Percentiles rank a stretch among this genome's conserved stretches.
Evolutionary conservation across 2,113 vertebrate genomes (phyloP).

Genomic region (Oriolus oriolus): DNA sequence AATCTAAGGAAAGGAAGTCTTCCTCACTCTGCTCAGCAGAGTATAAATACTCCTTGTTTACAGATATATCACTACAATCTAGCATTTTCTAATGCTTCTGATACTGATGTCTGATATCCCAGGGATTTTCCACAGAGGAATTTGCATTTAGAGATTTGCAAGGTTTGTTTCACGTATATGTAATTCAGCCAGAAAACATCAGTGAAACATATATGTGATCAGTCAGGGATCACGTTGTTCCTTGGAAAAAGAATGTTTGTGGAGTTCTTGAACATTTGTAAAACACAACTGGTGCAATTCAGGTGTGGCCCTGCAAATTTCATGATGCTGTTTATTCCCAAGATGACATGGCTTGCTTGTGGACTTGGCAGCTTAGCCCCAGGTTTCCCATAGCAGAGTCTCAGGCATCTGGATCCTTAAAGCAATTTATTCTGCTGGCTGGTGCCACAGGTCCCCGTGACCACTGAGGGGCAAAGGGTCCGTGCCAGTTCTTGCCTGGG

Average conservation of each 20-base stretch:
- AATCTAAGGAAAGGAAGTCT: neutral
- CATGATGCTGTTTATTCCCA: neutral
- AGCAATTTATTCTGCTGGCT: neutral
- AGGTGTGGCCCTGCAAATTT: neutral
- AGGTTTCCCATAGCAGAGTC: neutral
- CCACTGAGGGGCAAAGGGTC: neutral
- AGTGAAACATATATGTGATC: neutral
- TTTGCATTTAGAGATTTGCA: neutral
- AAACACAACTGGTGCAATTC: neutral
- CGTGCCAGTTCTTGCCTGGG: neutral
- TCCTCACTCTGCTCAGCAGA: neutral
- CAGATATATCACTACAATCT: neutral
- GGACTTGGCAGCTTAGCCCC: neutral
- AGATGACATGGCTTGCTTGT: neutral
- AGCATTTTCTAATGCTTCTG: neutral
- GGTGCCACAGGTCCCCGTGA: neutral
- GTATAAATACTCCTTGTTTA: neutral
- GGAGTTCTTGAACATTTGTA: neutral
- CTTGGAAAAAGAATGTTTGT: neutral
- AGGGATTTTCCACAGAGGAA: neutral
- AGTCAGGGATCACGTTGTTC: accelerated
- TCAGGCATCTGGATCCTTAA: neutral
- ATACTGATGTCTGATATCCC: neutral
- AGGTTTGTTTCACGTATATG: neutral
- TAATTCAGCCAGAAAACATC: neutral